Base-by-base conservation (phyloP, 2,113 vertebrate species). In the Dendrocopos noguchii region DNA sequence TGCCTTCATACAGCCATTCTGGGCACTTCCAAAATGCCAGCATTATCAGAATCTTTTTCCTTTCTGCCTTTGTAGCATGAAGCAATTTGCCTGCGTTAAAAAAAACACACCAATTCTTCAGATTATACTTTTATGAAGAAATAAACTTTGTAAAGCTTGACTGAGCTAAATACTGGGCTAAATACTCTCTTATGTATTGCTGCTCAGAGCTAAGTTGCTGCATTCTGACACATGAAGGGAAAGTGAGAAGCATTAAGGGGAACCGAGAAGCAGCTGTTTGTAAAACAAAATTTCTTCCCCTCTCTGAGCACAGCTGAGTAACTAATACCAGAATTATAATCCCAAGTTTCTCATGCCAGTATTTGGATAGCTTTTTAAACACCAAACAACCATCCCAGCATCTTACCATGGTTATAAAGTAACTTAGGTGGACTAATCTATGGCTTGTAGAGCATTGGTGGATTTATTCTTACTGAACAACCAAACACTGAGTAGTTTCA, bases 61-160 rank as follows among this genome's bases (percentile, higher is more conserved):
- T 81, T 84, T 72, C 78, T 92, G 78, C 47, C 65, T 93, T 75
- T 67, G 28, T 19, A 89, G 28, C 44, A 64, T 1, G 25, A 87
- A 84, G 67, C 42, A 89, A 66, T 60, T 77, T 65, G 31, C 33
- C 75, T 12, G 5, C 31, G 59, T 44, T 44, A 64, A 60, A 91
- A 90, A 39, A 47, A 44, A 15, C 25, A 34, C 39, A 39, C 39
- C 42, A 12, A 70, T 12, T 17, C 16, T 39, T 16, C 3, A 64
- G 74, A 86, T 77, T 10, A 57, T 25, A 61, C 44, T 94, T 90
- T 91, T 77, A 87, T 75, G 72, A 88, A 77, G 76, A 93, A 88
- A 86, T 20, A 80, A 87, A 87, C 72, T 53, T 85, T 74, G 64
- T 50, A 85, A 95, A 84, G 76, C 61, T 86, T 72, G 85, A 78